Evolutionary conservation across 2,797 vertebrate species (phyloP), one percentile per base, ranked within the genome.

Genomic region (Pseudopleuronectes americanus): DNA sequence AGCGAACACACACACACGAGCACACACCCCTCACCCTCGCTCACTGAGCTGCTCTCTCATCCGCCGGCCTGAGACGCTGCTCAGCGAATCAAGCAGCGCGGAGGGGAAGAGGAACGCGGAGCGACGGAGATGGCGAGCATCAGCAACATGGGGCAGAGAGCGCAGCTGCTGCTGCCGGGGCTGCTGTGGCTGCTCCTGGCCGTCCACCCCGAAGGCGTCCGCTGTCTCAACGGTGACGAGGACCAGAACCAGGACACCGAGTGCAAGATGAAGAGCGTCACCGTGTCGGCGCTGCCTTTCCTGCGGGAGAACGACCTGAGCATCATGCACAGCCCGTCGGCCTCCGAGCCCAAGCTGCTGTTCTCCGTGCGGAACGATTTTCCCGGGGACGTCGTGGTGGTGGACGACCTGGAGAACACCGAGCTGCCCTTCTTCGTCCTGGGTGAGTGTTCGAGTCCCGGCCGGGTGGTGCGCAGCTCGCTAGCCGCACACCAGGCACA

Each of bases 301-400:
- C 82, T 99, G 87, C 87, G 97, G 52, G 97, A 99, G 81, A 99
- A 99, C 94, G 97, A 99, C 94, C 94, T 99, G 91, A 98, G 96
- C 95, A 98, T 99, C 96, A 98, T 99, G 97, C 97, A 99, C 92
- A 97, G 97, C 68, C 96, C 97, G 49, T 98, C 97, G 93, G 96
- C 97, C 95, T 97, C 97, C 33, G 98, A 99, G 93, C 97, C 98
- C 88, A 99, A 99, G 95, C 97, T 99, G 74, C 96, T 99, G 62
- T 99, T 99, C 94, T 99, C 97, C n/a, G 97, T 99, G 7, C 93
- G 97, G 71, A 99, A 99, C 89, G 98, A 99, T 80, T 99, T 99
- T 73, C 97, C 98, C 14, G 98, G 98, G 0, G 97, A 98, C 83
- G 95, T 99, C 77, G 96, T 96, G 84, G 97, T 99, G 77, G 96